These are phyloP conservation scores for Tachyglossus aculeatus DNA, from an alignment of 2,797 vertebrate genomes.

Conservation along the genomic window DNA sequence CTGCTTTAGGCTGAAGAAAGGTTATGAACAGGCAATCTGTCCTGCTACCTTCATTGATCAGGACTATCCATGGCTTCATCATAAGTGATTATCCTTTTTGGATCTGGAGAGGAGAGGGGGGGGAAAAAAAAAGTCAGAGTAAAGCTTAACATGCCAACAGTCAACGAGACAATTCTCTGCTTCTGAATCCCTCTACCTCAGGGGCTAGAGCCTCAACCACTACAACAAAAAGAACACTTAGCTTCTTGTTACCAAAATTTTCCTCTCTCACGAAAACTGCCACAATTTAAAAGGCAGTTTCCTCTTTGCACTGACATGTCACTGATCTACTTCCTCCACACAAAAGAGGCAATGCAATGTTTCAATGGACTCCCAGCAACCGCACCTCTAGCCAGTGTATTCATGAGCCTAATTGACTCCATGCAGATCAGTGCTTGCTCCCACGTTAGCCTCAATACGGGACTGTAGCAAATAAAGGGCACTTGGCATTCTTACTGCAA, in stretches of 20 bases:
- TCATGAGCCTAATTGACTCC: neutral
- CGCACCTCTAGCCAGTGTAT: neutral
- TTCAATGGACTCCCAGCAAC: neutral
- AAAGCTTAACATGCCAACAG: conserved; percentile 16
- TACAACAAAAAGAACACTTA: neutral
- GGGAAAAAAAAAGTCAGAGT: conserved; percentile 43
- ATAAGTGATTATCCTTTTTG: conserved; percentile 86
- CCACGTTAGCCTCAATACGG: fast-evolving
- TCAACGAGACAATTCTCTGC: neutral
- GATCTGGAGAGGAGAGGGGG: conserved; percentile 69
- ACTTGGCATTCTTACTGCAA: fast-evolving
- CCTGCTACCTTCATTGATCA: conserved; percentile 79
- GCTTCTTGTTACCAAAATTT: neutral
- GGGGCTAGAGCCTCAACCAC: neutral
- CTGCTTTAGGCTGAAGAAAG: conserved; percentile 75
- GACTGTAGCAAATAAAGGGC: fast-evolving
- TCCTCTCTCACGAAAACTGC: neutral
- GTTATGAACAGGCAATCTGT: conserved; percentile 73
- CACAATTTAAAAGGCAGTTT: conserved; percentile 6
- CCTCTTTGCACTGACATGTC: neutral
- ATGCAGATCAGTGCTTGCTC: neutral
- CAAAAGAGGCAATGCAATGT: neutral
- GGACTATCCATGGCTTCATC: conserved; percentile 85
- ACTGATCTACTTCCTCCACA: neutral
- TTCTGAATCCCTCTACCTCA: neutral